Base-by-base conservation (phyloP, 1,140 invertebrate species). In the Drosophila varians region DNA sequence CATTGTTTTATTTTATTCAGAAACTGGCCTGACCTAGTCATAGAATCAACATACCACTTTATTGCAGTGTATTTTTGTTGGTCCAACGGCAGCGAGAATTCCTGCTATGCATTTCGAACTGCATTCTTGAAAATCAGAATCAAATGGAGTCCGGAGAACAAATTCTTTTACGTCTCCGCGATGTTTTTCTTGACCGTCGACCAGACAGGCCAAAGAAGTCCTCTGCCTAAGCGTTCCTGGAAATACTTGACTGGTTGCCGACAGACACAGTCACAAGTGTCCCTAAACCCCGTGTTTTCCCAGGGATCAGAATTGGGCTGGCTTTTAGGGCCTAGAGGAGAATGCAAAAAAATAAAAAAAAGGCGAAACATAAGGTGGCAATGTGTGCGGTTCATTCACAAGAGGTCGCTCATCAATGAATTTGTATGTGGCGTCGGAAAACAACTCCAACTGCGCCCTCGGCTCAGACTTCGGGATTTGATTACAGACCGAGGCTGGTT, bases 231-330 rank as follows among this genome's bases (percentile, higher is more conserved):
- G 64, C 55, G 70, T 86, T 86, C 82, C 69, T 19, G 65, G 80
- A 86, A 86, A 43, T 48, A 86, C 80, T 86, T 69, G 58, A 80
- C 57, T 42, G 55, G 49, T 8, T 46, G 58, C 36, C 69, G 34
- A 64, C 68, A 64, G 84, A 78, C 79, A 77, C 68, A 66, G 58
- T 18, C 31, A 26, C 53, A 43, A 25, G 25, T 31, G 28, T 2
- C 28, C 28, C 2, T 31, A 31, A 31, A 31, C 28, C 7, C 46
- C 60, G 45, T 56, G n/a, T 83, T 77, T 25, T 31, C 38, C 46
- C 69, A 64, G 56, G 55, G 38, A 56, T 66, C 21, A 49, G 72
- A 80, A 80, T 76, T 84, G 76, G 79, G 80, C 68, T 79, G 34
- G 60, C 48, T 54, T 57, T 61, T 53, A 78, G 28, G 58, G 71